phyloP scores from a whole-genome alignment of 2,888 invertebrate genomes.

The Neocrepidodera transversa region DNA sequence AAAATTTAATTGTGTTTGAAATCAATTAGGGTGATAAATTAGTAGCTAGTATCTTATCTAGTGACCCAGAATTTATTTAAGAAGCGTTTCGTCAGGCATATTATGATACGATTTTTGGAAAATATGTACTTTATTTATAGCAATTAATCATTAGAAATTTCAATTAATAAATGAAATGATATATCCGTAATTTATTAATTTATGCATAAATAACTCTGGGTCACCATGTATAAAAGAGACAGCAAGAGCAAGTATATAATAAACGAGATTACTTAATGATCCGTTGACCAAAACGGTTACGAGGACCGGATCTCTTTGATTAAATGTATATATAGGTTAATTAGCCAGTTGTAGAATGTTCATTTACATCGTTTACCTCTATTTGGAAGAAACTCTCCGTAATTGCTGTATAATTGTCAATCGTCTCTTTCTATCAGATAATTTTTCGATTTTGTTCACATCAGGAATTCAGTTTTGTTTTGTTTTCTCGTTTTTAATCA shows the following conservation, averaged over 20 bases:
- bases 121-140: too few relatives aligned
- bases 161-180: too few relatives aligned
- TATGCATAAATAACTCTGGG: too few relatives aligned
- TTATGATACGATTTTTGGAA: too few relatives aligned
- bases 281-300: constrained; percentile 33
- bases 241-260: not conserved
- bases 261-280: constrained; percentile 27
- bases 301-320: constrained; percentile 43
- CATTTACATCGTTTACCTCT: constrained; percentile 35
- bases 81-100: too few relatives aligned
- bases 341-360: constrained; percentile 35
- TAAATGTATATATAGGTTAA: constrained; percentile 43
- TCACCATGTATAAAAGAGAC: constrained; percentile 1
- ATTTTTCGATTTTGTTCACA: constrained; percentile 4
- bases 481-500: too few relatives aligned
- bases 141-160: too few relatives aligned
- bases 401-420: constrained; percentile 33
- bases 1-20: not conserved
- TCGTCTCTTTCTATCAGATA: constrained; percentile 6
- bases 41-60: not conserved
- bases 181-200: too few relatives aligned
- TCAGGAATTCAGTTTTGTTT: not conserved
- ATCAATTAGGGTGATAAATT: not conserved
- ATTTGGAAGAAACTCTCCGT: constrained; percentile 40
- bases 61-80: too few relatives aligned